These are phyloP conservation scores for Tokudaia tokunoshimensis DNA, from an alignment of 2,797 vertebrate genomes.

Conservation along the genomic window DNA sequence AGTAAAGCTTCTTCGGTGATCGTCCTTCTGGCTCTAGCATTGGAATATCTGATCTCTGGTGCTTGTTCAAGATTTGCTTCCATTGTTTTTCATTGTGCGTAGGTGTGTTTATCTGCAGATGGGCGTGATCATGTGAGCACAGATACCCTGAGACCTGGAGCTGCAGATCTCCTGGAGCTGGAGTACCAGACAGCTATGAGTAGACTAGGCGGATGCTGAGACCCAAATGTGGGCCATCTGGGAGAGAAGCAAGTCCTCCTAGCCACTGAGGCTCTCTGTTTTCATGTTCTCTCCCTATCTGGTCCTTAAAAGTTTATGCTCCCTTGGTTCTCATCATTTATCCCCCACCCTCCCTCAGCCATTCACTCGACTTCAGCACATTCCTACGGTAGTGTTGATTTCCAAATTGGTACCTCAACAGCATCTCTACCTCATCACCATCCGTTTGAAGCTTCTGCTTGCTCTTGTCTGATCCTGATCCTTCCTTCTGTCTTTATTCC, in stretches of 20 bases:
- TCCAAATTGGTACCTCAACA: not conserved
- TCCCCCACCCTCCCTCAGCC: not conserved
- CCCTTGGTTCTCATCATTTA: not conserved
- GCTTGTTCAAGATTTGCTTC: not conserved
- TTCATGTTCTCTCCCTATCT: not conserved
- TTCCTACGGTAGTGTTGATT: fast-evolving
- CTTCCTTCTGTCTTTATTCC: not conserved
- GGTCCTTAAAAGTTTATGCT: not conserved
- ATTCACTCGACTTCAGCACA: not conserved
- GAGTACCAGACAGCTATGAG: not conserved
- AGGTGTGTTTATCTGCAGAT: not conserved
- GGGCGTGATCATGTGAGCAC: not conserved
- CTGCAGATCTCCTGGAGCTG: not conserved
- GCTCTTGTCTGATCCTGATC: not conserved
- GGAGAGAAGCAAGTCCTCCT: not conserved
- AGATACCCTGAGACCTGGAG: not conserved
- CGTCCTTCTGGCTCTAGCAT: not conserved
- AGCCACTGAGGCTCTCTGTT: not conserved
- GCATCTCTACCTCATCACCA: not conserved
- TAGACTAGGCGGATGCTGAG: not conserved
- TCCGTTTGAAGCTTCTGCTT: not conserved
- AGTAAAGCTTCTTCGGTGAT: not conserved
- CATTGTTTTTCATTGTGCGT: not conserved
- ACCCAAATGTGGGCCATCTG: not conserved
- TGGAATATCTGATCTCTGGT: not conserved